Percentiles rank a stretch among this genome's conserved stretches.
phyloP scores from a whole-genome alignment of 2,888 invertebrate species.

The Microctonus brassicae region DNA sequence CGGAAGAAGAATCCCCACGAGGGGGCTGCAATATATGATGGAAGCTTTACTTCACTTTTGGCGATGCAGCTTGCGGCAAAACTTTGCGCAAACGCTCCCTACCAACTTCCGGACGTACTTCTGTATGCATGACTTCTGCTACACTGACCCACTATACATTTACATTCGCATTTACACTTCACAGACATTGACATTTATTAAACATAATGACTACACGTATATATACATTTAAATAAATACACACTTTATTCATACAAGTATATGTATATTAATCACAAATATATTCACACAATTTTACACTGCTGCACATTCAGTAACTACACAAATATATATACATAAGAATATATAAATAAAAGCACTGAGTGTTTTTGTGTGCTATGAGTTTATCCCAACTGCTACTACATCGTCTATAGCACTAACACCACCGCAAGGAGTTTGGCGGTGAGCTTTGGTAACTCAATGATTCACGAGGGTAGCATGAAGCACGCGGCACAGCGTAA shows the following conservation, averaged over 20 bases:
- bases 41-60: constrained; percentile 1
- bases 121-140: constrained; percentile 21
- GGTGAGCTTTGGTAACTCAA: constrained; percentile 38
- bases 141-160: constrained; percentile 23
- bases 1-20: background rate
- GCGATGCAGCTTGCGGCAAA: constrained; percentile 31
- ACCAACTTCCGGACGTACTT: constrained; percentile 13
- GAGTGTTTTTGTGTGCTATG: constrained; percentile 5
- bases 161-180: background rate
- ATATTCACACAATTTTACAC: no score
- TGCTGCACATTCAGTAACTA: background rate
- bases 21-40: constrained; percentile 6
- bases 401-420: background rate
- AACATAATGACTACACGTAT: no score
- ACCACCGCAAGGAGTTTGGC: constrained; percentile 14
- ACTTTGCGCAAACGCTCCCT: constrained; percentile 36
- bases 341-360: background rate
- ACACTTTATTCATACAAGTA: background rate
- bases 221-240: background rate
- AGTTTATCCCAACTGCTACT: background rate
- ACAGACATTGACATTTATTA: no score
- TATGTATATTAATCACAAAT: background rate
- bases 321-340: background rate
- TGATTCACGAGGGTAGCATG: constrained; percentile 40
- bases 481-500: background rate